Percentiles rank a stretch among this genome's conserved stretches.
Evolutionary conservation across 2,797 vertebrate species (phyloP).

Genomic region (Pelochelys cantorii): DNA sequence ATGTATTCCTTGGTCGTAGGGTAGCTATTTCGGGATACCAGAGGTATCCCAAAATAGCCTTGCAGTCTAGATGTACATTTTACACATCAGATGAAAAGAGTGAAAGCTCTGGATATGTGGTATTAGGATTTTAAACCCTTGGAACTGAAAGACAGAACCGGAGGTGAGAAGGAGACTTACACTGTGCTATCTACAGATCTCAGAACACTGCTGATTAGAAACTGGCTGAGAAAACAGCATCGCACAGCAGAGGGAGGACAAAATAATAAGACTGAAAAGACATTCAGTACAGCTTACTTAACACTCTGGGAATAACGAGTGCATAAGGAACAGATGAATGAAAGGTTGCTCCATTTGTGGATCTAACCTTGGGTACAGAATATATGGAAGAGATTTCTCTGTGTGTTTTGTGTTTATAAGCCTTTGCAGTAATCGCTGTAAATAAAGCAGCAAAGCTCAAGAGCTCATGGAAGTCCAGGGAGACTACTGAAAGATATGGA

Average conservation of each 20-base stretch:
- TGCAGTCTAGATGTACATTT: neutral
- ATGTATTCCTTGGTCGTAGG: too few species aligned
- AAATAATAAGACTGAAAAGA: neutral
- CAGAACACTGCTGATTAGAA: conserved; percentile 75
- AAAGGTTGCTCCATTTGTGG: neutral
- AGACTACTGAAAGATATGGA: neutral
- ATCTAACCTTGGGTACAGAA: rapidly evolving
- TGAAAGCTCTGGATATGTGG: conserved; percentile 68
- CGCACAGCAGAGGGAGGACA: conserved; percentile 54
- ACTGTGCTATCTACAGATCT: conserved; percentile 57
- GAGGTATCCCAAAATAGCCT: too few species aligned
- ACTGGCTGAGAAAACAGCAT: conserved; percentile 53
- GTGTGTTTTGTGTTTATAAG: neutral
- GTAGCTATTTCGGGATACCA: too few species aligned
- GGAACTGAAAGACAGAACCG: conserved; percentile 70
- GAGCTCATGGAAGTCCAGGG: rapidly evolving
- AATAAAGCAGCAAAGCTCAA: neutral
- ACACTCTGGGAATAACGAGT: neutral
- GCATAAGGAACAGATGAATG: rapidly evolving
- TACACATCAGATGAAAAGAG: conserved; percentile 35
- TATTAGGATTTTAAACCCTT: conserved; percentile 66
- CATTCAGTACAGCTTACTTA: neutral
- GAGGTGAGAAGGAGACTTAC: conserved; percentile 68
- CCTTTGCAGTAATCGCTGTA: rapidly evolving
- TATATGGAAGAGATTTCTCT: neutral